A percentile compares a stretch with the other conserved stretches of the same genome.
Conservation (phyloP, 2,888 invertebrate genomes). For the Mechanitis messenoides region DNA sequence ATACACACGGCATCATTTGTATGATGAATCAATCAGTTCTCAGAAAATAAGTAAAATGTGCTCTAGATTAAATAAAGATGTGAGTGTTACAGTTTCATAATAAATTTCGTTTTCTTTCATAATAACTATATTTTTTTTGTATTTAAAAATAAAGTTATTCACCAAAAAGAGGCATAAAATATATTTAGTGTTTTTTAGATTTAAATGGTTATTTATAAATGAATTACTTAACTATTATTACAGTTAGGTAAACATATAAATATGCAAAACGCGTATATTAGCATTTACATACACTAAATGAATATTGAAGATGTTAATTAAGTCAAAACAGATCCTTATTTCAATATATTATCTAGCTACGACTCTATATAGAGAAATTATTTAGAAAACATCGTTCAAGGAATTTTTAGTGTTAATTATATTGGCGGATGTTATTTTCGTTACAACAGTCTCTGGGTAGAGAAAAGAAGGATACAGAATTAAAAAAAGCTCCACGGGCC, state of each 20-base stretch:
- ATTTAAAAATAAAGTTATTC: neutral
- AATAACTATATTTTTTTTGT: neutral
- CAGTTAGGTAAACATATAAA: neutral
- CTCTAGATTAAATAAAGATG: constrained; percentile 9
- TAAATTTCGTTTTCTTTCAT: neutral
- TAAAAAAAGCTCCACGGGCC: neutral
- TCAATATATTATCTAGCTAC: neutral
- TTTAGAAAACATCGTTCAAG: constrained; percentile 1
- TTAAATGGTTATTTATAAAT: neutral
- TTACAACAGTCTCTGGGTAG: neutral
- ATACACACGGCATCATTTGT: neutral
- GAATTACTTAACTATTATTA: neutral
- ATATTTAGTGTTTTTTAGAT: neutral
- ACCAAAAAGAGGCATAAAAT: too few species aligned
- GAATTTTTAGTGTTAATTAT: constrained; percentile 4
- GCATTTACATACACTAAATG: neutral
- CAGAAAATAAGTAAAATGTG: constrained; percentile 35
- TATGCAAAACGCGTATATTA: neutral
- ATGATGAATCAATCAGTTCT: constrained; percentile 43
- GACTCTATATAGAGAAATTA: neutral
- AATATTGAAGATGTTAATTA: neutral
- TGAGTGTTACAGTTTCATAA: neutral
- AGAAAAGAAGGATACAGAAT: neutral
- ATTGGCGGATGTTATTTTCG: neutral
- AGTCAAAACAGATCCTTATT: neutral